Evolutionary conservation across 2,888 invertebrate genomes (phyloP).

Genomic region (Polyploca ridens): DNA sequence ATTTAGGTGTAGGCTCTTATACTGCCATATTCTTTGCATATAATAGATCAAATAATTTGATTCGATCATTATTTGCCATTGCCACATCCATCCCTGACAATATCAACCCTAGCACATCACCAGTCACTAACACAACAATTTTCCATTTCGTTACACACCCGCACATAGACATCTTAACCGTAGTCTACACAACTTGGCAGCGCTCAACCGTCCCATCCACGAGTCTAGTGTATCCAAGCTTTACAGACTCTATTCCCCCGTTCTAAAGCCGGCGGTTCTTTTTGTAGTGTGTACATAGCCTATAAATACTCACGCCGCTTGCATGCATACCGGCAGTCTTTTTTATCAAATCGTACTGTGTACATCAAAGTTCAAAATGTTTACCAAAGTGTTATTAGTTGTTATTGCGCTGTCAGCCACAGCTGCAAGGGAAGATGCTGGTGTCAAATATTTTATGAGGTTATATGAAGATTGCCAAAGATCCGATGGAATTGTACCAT

Average conservation of each 20-base stretch:
- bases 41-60: background rate
- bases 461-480: conserved; percentile 92
- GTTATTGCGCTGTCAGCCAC: conserved; percentile 47
- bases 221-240: conserved; percentile 11
- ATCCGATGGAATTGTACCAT: conserved; percentile 88
- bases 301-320: conserved; percentile 72
- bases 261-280: conserved; percentile 54
- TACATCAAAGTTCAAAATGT: conserved; percentile 56
- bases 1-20: too few species aligned
- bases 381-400: conserved; percentile 59
- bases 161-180: conserved; percentile 33
- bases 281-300: conserved; percentile 59
- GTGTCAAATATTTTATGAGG: conserved; percentile 87
- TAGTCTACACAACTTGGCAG: conserved; percentile 19
- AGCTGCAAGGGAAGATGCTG: conserved; percentile 74
- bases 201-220: conserved; percentile 30
- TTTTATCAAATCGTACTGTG: conserved; percentile 74
- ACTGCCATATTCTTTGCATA: too few species aligned
- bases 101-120: conserved; percentile 35
- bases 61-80: conserved; percentile 3
- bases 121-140: conserved; percentile 47
- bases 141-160: conserved; percentile 57
- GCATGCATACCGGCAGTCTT: conserved; percentile 78
- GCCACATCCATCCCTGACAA: conserved; percentile 15
- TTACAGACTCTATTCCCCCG: conserved; percentile 34